These are phyloP conservation scores for Sarotherodon lohbergeri DNA, from an alignment of 2,113 vertebrate genomes.

Conservation along the genomic window DNA sequence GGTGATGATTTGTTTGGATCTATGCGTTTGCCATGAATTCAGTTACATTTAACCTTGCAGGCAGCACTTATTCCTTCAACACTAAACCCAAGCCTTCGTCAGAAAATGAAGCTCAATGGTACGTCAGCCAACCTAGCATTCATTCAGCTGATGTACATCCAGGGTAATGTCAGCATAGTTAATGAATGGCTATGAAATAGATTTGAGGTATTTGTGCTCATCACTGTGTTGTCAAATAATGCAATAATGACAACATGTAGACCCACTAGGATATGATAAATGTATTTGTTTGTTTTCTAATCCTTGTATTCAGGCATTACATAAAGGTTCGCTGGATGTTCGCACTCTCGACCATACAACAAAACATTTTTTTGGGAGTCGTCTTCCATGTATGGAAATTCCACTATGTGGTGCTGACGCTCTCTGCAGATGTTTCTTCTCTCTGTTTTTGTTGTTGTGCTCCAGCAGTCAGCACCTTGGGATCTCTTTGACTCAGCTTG, in stretches of 20 bases:
- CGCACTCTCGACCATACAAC: background rate
- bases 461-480: constrained; percentile 14
- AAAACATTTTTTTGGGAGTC: constrained; percentile 9
- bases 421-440: constrained; percentile 66
- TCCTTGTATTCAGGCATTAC: background rate
- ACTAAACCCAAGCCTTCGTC: background rate
- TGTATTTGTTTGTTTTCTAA: background rate
- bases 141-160: background rate
- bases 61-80: background rate
- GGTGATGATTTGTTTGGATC: background rate
- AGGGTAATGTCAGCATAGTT: background rate
- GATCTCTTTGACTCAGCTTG: background rate
- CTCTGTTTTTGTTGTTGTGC: constrained; percentile 54
- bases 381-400: constrained; percentile 46
- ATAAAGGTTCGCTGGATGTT: background rate
- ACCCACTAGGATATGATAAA: background rate
- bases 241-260: background rate
- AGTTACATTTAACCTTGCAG: constrained; percentile 9
- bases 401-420: constrained; percentile 32
- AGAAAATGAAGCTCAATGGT: background rate
- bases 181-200: background rate
- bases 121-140: constrained; percentile 1
- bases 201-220: background rate
- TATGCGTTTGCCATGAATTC: background rate
- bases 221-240: background rate